Base-by-base conservation (phyloP, 2,113 vertebrate species). In the Xiphias gladius region DNA sequence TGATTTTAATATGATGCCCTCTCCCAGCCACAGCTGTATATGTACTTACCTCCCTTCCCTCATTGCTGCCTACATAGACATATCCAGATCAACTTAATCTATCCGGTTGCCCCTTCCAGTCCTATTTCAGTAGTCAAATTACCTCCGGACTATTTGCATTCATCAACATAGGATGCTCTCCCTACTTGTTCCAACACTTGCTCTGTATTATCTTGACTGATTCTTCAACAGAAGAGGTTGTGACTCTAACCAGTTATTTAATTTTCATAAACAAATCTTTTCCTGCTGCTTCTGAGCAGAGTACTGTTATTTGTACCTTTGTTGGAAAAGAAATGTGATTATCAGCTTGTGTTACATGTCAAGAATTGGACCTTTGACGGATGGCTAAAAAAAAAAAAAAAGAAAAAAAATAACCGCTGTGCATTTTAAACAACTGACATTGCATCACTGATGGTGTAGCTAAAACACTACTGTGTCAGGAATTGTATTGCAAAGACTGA, bases 11-110 rank as follows among this genome's bases (percentile, higher is more conserved):
- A 52, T 61, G 69, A 84, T 37, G 20, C 19, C 26, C 28, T 1
- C 77, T 73, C 26, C 11, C 26, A 68, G 24, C 0, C 11, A 52
- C 41, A 46, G 0, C 32, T 48, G n/a, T 1, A 22, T 80, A 43
- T 35, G 0, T 30, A 0, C 0, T 54, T n/a, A 32, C 24, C 1
- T 68, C 17, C 5, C 24, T 67, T 32, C 9, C 19, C 2, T 58
- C 28, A 62, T 0, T 1, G 17, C 5, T n/a, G 43, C 1, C 2
- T 52, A 12, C 17, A 52, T 46, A 14, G 30, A 72, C 71, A 81
- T n/a, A 2, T 3, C 1, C 0, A 3, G 2, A 41, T 2, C 30
- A 0, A 1, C 32, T 35, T 35, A n/a, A 24, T 52, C 11, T n/a
- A 50, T 3, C 16, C 9, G 54, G 14, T 37, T 7, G 20, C 24